These are phyloP conservation scores for Cataglyphis cursor DNA, from an alignment of 2,888 invertebrate genomes.

Conservation along the genomic window DNA sequence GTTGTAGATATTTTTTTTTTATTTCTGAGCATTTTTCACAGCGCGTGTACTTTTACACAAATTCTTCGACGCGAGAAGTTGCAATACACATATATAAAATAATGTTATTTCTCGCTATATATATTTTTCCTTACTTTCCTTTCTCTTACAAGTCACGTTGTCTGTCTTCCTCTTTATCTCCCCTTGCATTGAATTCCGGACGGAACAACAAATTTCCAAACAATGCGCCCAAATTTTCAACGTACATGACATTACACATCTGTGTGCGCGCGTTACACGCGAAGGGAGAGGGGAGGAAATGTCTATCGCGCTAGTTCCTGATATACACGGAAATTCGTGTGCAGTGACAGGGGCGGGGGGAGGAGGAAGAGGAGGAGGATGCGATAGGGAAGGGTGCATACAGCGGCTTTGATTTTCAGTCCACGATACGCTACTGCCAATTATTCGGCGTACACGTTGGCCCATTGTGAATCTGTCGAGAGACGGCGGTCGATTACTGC, in stretches of 20 bases:
- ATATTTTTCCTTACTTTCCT: not conserved
- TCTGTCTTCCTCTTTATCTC: not conserved
- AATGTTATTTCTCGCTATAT: conserved; percentile 9
- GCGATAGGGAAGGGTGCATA: not conserved
- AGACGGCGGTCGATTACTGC: conserved; percentile 78
- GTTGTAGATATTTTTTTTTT: conserved; percentile 4
- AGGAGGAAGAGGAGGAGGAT: not conserved
- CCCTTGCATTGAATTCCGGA: conserved; percentile 22
- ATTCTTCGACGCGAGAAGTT: not conserved
- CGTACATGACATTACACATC: conserved; percentile 2
- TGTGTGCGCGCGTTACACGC: conserved; percentile 20
- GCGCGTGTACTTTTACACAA: not conserved
- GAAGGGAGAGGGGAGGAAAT: not conserved
- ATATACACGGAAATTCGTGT: conserved; percentile 40
- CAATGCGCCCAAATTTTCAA: conserved; percentile 7
- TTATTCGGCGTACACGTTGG: conserved; percentile 72
- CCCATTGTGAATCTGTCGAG: conserved; percentile 75
- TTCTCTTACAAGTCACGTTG: not conserved
- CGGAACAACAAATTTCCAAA: conserved; percentile 11
- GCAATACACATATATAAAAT: not conserved
- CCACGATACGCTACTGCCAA: conserved; percentile 70
- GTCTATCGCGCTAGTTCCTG: conserved; percentile 47
- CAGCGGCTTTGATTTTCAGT: conserved; percentile 69
- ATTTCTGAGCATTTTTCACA: not conserved
- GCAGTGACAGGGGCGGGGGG: not conserved